These are phyloP conservation scores for Antennarius striatus DNA, from an alignment of 2,113 vertebrate genomes.

Conservation along the genomic window DNA sequence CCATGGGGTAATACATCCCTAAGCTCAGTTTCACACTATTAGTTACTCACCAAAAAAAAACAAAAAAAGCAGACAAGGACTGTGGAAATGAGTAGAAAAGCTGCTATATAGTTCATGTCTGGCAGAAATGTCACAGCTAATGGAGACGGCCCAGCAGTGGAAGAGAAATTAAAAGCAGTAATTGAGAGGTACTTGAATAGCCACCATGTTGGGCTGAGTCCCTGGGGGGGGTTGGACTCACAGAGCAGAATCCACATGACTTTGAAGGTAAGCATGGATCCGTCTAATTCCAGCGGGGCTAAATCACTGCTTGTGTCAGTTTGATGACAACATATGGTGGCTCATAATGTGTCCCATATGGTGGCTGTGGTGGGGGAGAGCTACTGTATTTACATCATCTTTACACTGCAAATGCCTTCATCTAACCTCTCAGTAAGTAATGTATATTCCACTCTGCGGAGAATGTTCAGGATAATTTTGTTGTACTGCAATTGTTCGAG, in stretches of 20 bases:
- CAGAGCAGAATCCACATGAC: constrained; percentile 56
- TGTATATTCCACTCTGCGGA: neutral
- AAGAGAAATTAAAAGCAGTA: constrained; percentile 63
- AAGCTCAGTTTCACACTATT: no score
- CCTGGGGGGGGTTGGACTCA: constrained; percentile 51
- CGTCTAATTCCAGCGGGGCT: constrained; percentile 56
- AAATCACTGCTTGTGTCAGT: constrained; percentile 69
- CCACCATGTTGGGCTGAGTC: constrained; percentile 59
- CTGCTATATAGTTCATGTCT: constrained; percentile 28
- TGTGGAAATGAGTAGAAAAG: constrained; percentile 2
- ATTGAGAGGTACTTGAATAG: constrained; percentile 62
- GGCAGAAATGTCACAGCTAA: constrained; percentile 57
- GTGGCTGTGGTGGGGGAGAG: constrained; percentile 1
- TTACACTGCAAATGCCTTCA: constrained; percentile 13
- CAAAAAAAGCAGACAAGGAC: neutral
- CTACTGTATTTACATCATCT: constrained; percentile 1
- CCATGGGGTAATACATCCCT: no score
- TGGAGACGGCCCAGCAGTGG: constrained; percentile 55
- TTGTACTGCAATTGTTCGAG: neutral
- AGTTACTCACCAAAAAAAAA: neutral
- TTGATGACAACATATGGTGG: constrained; percentile 57
- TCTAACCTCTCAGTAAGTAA: constrained; percentile 1
- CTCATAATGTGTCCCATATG: constrained; percentile 67
- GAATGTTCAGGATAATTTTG: no score
- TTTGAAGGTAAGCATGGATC: constrained; percentile 59